Conservation (phyloP, 2,113 vertebrate genomes). For the Cervus canadensis region DNA sequence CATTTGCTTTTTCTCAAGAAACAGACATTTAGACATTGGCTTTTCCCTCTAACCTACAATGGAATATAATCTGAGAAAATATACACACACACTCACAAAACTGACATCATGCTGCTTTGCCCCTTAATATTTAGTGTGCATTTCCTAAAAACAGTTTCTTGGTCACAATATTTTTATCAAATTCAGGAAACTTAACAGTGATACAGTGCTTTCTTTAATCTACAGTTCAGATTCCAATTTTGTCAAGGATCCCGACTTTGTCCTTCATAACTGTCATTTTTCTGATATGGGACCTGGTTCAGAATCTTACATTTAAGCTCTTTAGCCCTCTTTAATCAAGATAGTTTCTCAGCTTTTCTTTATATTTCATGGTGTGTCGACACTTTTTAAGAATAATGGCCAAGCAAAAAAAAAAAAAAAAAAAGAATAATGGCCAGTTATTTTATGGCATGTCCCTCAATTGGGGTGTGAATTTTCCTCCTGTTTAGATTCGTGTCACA, state of each 20-base stretch:
- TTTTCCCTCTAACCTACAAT: neutral
- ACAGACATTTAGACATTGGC: neutral
- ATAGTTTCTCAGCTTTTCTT: neutral
- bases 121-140: neutral
- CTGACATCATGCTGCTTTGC: neutral
- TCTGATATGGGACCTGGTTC: neutral
- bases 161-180: neutral
- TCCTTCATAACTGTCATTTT: neutral
- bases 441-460: neutral
- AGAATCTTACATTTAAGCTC: neutral
- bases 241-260: neutral
- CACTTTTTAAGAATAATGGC: neutral
- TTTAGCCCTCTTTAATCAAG: neutral
- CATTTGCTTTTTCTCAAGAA: neutral
- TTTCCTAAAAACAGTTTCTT: neutral
- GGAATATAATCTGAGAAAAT: neutral
- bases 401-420: no score
- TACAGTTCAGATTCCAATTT: neutral
- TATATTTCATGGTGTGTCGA: neutral
- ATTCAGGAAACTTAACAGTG: neutral
- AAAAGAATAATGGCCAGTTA: neutral
- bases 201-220: neutral
- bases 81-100: neutral
- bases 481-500: neutral
- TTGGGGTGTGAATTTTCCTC: neutral